Evolutionary conservation across 2,888 invertebrate species (phyloP).

Genomic region (Tiliacea aurago): DNA sequence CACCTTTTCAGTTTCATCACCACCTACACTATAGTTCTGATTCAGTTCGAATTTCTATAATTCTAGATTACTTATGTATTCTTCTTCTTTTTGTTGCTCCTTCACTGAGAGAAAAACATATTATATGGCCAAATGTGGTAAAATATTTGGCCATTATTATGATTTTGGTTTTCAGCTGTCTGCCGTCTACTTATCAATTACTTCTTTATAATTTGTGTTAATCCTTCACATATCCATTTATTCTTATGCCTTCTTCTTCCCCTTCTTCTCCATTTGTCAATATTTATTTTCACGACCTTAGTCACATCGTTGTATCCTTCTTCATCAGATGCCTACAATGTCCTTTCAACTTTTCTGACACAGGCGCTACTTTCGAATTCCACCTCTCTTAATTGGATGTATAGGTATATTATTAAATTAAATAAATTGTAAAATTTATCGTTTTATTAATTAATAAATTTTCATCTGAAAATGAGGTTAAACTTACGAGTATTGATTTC

Average conservation of each 20-base stretch:
- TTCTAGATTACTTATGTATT: background rate
- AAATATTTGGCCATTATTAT: background rate
- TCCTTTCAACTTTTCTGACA: background rate
- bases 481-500: background rate
- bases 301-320: no score
- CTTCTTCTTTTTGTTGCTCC: background rate
- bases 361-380: background rate
- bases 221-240: background rate
- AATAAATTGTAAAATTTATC: background rate
- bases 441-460: background rate
- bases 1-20: constrained; percentile 18
- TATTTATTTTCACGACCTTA: background rate
- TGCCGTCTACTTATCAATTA: background rate
- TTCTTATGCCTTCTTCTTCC: background rate
- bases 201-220: background rate
- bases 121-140: no score
- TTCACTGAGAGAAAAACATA: no score
- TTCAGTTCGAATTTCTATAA: constrained; percentile 31
- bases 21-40: constrained; percentile 15
- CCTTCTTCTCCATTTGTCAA: background rate
- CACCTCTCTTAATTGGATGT: background rate
- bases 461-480: background rate
- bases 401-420: background rate
- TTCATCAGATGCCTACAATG: background rate
- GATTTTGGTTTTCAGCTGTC: background rate